Evolutionary conservation across 2,888 invertebrate genomes (phyloP).

Genomic region (Tetranychus truncatus): DNA sequence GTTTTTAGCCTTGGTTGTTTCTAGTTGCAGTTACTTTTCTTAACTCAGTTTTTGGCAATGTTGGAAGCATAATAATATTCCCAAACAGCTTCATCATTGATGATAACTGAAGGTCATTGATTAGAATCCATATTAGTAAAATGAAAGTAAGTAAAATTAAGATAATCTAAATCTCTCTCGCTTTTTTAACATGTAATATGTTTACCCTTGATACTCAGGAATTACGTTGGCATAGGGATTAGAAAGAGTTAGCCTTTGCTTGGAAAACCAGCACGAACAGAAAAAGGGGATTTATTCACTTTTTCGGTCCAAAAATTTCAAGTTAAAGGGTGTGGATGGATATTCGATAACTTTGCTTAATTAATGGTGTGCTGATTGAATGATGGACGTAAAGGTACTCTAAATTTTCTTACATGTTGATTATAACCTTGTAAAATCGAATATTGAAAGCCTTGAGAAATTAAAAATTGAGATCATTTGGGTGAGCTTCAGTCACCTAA

Average conservation of each 20-base stretch:
- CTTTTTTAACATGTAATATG: not conserved
- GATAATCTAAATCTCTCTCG: not conserved
- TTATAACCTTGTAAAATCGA: not conserved
- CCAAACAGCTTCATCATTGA: not conserved
- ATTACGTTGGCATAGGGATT: not conserved
- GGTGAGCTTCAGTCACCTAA: constrained; percentile 15
- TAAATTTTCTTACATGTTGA: not conserved
- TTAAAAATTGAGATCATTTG: not conserved
- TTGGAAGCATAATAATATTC: not conserved
- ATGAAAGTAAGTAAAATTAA: too few species aligned
- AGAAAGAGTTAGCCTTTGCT: not conserved
- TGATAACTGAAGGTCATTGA: not conserved
- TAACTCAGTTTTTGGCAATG: not conserved
- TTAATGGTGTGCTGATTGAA: not conserved
- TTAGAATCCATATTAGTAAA: not conserved
- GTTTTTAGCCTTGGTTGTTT: not conserved
- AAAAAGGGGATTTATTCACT: too few species aligned
- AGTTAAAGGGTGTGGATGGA: not conserved
- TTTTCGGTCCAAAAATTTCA: too few species aligned
- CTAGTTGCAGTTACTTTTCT: not conserved
- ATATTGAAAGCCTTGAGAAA: constrained; percentile 4
- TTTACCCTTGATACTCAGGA: not conserved
- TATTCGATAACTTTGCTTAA: not conserved
- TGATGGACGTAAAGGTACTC: not conserved
- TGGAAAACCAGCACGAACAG: not conserved